These are phyloP conservation scores for Drosophila mauritiana DNA, from an alignment of 1,140 invertebrate species.

Conservation along the genomic window DNA sequence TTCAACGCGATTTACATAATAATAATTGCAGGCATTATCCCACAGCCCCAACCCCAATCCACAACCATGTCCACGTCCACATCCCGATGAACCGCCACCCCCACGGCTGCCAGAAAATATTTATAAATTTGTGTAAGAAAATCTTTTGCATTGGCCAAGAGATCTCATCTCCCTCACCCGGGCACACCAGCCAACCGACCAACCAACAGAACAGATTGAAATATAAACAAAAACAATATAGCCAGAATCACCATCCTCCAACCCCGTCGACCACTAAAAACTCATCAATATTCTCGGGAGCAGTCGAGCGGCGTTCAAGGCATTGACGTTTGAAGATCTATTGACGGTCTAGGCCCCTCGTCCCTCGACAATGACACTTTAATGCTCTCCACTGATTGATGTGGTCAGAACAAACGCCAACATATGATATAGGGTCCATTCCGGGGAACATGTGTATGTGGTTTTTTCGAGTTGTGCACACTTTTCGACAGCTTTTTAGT, in stretches of 20 bases:
- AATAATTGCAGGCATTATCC: constrained; percentile 69
- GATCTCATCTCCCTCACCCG: constrained; percentile 26
- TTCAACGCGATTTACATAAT: constrained; percentile 74
- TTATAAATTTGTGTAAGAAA: constrained; percentile 62
- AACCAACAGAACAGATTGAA: constrained; percentile 44
- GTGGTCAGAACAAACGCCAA: constrained; percentile 46
- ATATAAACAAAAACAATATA: constrained; percentile 63
- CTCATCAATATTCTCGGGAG: constrained; percentile 67
- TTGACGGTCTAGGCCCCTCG: constrained; percentile 40
- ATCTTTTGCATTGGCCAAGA: constrained; percentile 56
- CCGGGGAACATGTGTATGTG: constrained; percentile 52
- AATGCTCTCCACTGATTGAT: constrained; percentile 73
- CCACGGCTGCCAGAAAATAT: constrained; percentile 45
- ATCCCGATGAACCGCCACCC: constrained; percentile 8
- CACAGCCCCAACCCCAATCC: constrained; percentile 11
- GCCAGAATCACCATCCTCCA: constrained; percentile 15
- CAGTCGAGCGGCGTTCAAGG: constrained; percentile 22
- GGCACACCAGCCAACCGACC: background rate
- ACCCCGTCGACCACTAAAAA: constrained; percentile 63
- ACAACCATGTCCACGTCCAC: constrained; percentile 9
- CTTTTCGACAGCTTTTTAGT: constrained; percentile 35
- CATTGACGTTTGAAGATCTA: constrained; percentile 80
- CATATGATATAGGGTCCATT: constrained; percentile 56
- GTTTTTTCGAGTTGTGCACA: constrained; percentile 27
- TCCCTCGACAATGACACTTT: constrained; percentile 76